phyloP scores from a whole-genome alignment of 2,113 vertebrate genomes.

The Microcebus ravelobensis region DNA sequence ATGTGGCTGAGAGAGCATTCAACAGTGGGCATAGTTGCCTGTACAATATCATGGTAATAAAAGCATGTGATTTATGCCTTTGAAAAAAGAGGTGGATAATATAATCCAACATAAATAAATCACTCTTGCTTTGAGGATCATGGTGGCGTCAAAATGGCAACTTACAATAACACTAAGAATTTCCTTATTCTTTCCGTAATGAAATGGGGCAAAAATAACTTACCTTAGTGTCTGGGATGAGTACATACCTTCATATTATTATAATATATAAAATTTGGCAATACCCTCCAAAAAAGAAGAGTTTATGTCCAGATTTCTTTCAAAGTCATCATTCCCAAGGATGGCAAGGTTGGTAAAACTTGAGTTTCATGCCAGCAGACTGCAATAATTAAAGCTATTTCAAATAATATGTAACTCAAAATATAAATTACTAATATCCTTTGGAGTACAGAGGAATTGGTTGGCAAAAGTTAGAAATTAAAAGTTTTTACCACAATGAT shows the following conservation, averaged over 20 bases:
- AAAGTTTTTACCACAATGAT: conserved; percentile 24
- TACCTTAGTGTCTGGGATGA: conserved; percentile 1
- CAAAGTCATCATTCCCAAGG: conserved; percentile 36
- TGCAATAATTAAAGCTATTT: conserved; percentile 50
- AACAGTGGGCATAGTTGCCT: conserved; percentile 41
- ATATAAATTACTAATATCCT: conserved; percentile 44
- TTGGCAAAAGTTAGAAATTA: conserved; percentile 38
- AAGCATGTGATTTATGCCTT: conserved; percentile 77
- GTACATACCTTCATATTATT: not conserved
- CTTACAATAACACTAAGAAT: not conserved
- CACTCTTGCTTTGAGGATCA: conserved; percentile 63
- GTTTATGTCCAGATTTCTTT: not conserved
- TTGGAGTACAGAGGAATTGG: not conserved
- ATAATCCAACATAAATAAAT: conserved; percentile 78
- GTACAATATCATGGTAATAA: conserved; percentile 74
- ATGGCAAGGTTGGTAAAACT: not conserved
- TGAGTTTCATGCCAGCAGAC: not conserved
- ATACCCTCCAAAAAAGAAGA: not conserved
- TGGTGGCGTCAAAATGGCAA: conserved; percentile 51
- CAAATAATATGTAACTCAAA: conserved; percentile 48
- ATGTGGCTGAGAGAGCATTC: conserved; percentile 69
- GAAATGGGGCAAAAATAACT: conserved; percentile 42
- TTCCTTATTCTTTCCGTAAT: conserved; percentile 47
- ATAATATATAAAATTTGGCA: not conserved
- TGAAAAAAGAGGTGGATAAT: conserved; percentile 70